Evolutionary conservation across 2,113 vertebrate species (phyloP), one percentile per base, ranked within the genome.

Genomic region (Caloenas nicobarica): DNA sequence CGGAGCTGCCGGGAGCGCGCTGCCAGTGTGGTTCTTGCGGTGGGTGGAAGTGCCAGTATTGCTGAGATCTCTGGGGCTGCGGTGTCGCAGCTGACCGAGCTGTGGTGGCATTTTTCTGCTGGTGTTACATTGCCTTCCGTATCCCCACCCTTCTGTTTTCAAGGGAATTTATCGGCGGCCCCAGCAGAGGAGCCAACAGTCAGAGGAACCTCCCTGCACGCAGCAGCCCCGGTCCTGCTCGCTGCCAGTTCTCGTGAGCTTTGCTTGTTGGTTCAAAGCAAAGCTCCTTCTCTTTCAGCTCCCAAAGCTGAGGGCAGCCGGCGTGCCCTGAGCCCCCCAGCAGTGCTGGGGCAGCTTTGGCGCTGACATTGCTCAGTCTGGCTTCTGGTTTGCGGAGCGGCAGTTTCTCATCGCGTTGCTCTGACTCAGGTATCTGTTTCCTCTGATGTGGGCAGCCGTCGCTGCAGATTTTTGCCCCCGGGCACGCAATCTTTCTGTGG

Each of bases 141-240:
- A 69, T 97, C 97, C 93, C 94, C 96, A 96, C 97, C 97, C 97
- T 44, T 97, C 94, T 90, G 71, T 97, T 96, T 98, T 97, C 93
- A 95, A 97, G 95, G 87, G 94, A 97, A 96, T 96, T 92, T 65
- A 83, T 86, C 8, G 2, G 51, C 60, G 7, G 48, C 88, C 89
- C 91, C 28, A n/a, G 18, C 8, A 0, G 65, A 95, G 81, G 93
- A 96, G 78, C 88, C 61, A 28, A 77, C n/a, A 16, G 74, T 91
- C 21, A 9, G 69, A 87, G 85, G 46, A 96, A 53, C 88, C 95
- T 97, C 96, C 95, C 94, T 92, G 88, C 93, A 21, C 13, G 6
- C 60, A 14, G 92, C 86, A 86, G n/a, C 73, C 81, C 56, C 40
- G 14, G 61, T 60, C 86, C 93, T 14, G 14, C 36, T n/a, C 46